Evolutionary conservation across 92 coral and sea anemone genomes (phyloP), one percentile per base, ranked within the genome.

Genomic region (Zoanthus sociatus): DNA sequence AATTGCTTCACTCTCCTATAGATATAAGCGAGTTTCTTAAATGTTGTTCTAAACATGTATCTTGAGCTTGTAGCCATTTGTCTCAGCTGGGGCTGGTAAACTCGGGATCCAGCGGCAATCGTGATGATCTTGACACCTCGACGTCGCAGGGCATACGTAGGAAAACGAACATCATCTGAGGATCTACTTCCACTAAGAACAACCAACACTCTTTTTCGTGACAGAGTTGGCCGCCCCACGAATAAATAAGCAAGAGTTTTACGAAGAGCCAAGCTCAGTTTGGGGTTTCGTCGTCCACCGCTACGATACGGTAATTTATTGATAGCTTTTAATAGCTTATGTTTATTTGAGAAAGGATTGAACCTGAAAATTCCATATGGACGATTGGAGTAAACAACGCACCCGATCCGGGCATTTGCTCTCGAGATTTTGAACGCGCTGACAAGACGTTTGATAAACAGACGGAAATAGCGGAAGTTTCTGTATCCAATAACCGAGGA

Each of bases 391-490:
- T 18, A 88, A 9, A 87, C 75, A 16, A 90, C 90, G 9, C 83
- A 18, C 16, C 91, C 93, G 73, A 79, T 85, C 9, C 88, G 89
- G 12, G 88, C 77, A 44, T 73, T 48, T 20, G 71, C 70, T 46
- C 53, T 73, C 1, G 92, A 84, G 64, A 91, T 79, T 60, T 83
- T 50, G 71, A 84, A 84, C 33, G 94, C 83, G 1, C 78, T 58
- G 84, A 78, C 79, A 60, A 91, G 20, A 37, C 21, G 68, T 88
- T 78, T 78, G 53, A 89, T 81, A 63, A 91, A 79, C 31, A 64
- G 31, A 16, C 78, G 64, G 47, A 83, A 73, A 42, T 87, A 87
- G 3, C 88, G 77, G 71, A 88, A 91, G 64, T 88, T 89, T 1
- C 60, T 45, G 7, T 53, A 44, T 7, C 84, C 87, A 30, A 89